Conservation (phyloP, 2,888 invertebrate genomes). For the Macrosoma leucophasiata region DNA sequence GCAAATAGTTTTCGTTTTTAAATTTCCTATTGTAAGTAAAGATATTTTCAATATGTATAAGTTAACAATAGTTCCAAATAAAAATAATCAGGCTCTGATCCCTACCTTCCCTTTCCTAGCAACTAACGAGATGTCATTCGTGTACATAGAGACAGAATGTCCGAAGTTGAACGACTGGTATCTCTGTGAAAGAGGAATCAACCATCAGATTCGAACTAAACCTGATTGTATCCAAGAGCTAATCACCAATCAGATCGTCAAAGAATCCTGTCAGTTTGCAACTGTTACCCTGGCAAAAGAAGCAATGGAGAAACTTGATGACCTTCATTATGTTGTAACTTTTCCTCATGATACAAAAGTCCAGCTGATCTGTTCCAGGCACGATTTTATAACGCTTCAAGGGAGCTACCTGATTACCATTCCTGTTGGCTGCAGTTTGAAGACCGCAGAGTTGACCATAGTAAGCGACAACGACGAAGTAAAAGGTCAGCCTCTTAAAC, state of each 20-base stretch:
- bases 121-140: constrained; percentile 13
- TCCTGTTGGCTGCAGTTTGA: constrained; percentile 13
- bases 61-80: constrained; percentile 9
- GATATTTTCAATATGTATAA: constrained; percentile 5
- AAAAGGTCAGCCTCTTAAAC: constrained; percentile 15
- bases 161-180: constrained; percentile 18
- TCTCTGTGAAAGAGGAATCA: constrained; percentile 15
- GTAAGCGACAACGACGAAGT: constrained; percentile 15
- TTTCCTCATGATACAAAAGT: constrained; percentile 11
- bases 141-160: constrained; percentile 24
- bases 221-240: constrained; percentile 18
- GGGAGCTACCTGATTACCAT: constrained; percentile 19
- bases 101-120: constrained; percentile 18
- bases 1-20: constrained; percentile 7
- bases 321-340: constrained; percentile 17
- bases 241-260: constrained; percentile 19
- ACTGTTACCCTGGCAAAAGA: constrained; percentile 7
- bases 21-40: constrained; percentile 8
- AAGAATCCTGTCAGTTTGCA: constrained; percentile 19
- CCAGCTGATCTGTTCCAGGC: constrained; percentile 6
- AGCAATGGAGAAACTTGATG: constrained; percentile 17
- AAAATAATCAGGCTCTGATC: constrained; percentile 5
- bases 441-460: constrained; percentile 16
- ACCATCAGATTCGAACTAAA: constrained; percentile 11
- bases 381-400: constrained; percentile 1